A percentile compares a stretch with the other conserved stretches of the same genome.
Conservation (phyloP, 2,888 invertebrate species). For the Ophioninae sp. region DNA sequence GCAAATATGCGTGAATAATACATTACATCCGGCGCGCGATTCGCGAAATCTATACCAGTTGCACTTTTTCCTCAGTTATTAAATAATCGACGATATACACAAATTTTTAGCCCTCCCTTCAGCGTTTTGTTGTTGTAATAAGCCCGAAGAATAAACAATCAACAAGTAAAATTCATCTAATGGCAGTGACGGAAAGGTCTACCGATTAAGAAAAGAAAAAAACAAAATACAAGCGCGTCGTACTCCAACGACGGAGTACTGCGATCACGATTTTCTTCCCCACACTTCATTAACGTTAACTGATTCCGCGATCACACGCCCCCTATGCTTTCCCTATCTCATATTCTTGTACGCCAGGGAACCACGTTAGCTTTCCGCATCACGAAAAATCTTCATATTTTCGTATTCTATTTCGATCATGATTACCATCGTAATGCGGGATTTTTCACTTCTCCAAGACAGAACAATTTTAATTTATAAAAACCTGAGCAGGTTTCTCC, state of each 20-base stretch:
- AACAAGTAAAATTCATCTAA: conserved; percentile 69
- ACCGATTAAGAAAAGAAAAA: conserved; percentile 38
- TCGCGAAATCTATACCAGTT: conserved; percentile 41
- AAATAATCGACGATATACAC: conserved; percentile 64
- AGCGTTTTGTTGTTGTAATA: conserved; percentile 22
- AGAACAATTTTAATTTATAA: conserved; percentile 33
- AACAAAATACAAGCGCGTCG: conserved; percentile 53
- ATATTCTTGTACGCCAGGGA: conserved; percentile 11
- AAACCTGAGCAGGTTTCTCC: conserved; percentile 39
- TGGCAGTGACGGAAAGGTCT: conserved; percentile 73
- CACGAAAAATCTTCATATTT: conserved; percentile 15
- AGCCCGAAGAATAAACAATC: conserved; percentile 62
- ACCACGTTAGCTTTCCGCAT: conserved; percentile 1
- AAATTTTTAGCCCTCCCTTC: conserved; percentile 13
- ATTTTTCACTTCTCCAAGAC: not conserved
- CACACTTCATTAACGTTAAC: not conserved
- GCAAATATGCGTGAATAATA: conserved; percentile 25
- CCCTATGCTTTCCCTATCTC: not conserved
- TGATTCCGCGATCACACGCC: not conserved
- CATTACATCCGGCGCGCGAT: conserved; percentile 20
- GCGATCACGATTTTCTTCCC: conserved; percentile 44
- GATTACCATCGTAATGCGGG: conserved; percentile 27
- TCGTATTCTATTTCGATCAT: not conserved
- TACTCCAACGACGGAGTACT: conserved; percentile 56
- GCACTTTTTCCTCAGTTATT: conserved; percentile 45